Conservation (phyloP, 1,140 invertebrate genomes). For the Zaprionus inermis region DNA sequence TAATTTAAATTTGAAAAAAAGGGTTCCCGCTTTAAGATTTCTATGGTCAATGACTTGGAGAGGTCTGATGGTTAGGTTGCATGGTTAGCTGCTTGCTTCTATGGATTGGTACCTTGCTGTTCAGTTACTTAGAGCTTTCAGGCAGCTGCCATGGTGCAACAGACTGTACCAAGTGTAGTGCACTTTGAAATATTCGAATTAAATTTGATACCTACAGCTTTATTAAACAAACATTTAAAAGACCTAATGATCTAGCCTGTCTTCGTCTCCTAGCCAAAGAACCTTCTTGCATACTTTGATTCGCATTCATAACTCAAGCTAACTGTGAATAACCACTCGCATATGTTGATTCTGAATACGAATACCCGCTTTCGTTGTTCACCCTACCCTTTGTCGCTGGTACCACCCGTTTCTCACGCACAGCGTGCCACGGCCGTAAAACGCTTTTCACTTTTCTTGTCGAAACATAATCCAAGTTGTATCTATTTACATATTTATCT, state of each 20-base stretch:
- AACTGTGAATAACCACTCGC: neutral
- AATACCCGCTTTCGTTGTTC: neutral
- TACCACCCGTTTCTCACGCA: constrained; percentile 21
- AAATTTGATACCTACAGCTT: too few species aligned
- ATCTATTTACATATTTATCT: constrained; percentile 81
- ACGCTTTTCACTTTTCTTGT: constrained; percentile 71
- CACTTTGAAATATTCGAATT: too few species aligned
- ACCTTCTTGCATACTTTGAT: neutral
- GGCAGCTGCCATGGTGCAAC: too few species aligned
- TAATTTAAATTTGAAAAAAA: too few species aligned
- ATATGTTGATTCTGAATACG: neutral
- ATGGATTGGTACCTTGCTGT: too few species aligned
- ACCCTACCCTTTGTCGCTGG: neutral
- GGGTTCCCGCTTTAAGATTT: too few species aligned
- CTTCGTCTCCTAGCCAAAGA: neutral
- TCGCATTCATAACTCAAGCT: neutral
- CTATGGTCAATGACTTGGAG: too few species aligned
- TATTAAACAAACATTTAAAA: too few species aligned
- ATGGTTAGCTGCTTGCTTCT: too few species aligned
- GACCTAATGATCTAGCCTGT: neutral
- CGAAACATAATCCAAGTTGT: constrained; percentile 72
- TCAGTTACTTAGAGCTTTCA: too few species aligned
- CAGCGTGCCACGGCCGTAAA: constrained; percentile 15
- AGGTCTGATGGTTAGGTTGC: too few species aligned
- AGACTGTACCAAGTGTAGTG: too few species aligned